Conservation (phyloP, 2,797 vertebrate species). For the Momotus momota region DNA sequence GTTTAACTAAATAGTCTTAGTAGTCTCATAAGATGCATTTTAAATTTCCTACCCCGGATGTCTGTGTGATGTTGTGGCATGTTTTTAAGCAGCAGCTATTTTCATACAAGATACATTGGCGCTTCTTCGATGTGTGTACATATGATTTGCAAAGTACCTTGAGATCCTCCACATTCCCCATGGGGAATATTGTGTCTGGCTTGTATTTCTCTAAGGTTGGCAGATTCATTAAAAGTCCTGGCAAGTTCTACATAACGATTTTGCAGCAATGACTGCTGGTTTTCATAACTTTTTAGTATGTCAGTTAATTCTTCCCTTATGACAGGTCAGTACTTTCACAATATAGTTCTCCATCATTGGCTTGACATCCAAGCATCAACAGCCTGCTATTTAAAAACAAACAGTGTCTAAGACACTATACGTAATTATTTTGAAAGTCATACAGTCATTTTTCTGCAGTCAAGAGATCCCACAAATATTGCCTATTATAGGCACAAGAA, state of each 20-base stretch:
- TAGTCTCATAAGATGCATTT: neutral
- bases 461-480: neutral
- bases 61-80: neutral
- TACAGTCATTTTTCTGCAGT: neutral
- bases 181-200: neutral
- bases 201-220: neutral
- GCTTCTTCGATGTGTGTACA: neutral
- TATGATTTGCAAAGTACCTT: neutral
- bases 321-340: conserved; percentile 8
- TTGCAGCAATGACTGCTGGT: neutral
- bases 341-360: neutral
- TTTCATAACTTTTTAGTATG: conserved; percentile 7
- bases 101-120: neutral
- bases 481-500: neutral
- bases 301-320: neutral
- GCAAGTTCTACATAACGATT: neutral
- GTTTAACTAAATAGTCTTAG: neutral
- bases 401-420: neutral
- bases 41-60: neutral
- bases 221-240: neutral
- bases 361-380: neutral
- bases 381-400: neutral
- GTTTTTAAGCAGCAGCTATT: neutral
- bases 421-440: conserved; percentile 4
- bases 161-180: neutral